phyloP scores from a whole-genome alignment of 1,140 invertebrate genomes.

The Papilio polytes region DNA sequence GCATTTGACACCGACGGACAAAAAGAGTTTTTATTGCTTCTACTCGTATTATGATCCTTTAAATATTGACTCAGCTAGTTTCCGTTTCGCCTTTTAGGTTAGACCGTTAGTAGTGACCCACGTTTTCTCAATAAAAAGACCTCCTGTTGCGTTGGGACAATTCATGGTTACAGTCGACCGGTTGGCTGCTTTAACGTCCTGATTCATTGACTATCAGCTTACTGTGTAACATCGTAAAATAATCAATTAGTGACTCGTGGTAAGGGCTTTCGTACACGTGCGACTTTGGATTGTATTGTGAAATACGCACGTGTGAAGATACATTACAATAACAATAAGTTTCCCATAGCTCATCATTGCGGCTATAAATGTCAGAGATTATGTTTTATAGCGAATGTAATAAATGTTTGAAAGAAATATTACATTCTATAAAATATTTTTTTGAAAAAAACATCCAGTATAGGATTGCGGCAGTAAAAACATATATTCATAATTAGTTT shows the following conservation, averaged over 20 bases:
- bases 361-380: constrained; percentile 35
- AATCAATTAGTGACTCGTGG: constrained; percentile 39
- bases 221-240: constrained; percentile 51
- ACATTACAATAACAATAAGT: constrained; percentile 40
- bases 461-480: constrained; percentile 19
- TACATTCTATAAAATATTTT: constrained; percentile 30
- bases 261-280: not conserved
- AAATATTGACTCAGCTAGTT: constrained; percentile 19
- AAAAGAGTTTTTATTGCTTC: constrained; percentile 20
- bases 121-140: constrained; percentile 62
- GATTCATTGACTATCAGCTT: constrained; percentile 66
- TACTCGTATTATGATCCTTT: constrained; percentile 26
- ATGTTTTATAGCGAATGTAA: constrained; percentile 36
- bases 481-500: constrained; percentile 14
- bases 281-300: constrained; percentile 16
- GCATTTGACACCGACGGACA: constrained; percentile 2
- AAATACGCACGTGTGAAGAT: constrained; percentile 36
- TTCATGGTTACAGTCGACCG: constrained; percentile 58
- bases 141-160: constrained; percentile 59
- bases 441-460: constrained; percentile 31
- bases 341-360: constrained; percentile 35
- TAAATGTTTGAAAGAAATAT: constrained; percentile 37
- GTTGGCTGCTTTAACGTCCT: constrained; percentile 57
- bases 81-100: constrained; percentile 45
- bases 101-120: constrained; percentile 48